Conservation (phyloP, 1,140 invertebrate genomes). For the Eumeta japonica region DNA sequence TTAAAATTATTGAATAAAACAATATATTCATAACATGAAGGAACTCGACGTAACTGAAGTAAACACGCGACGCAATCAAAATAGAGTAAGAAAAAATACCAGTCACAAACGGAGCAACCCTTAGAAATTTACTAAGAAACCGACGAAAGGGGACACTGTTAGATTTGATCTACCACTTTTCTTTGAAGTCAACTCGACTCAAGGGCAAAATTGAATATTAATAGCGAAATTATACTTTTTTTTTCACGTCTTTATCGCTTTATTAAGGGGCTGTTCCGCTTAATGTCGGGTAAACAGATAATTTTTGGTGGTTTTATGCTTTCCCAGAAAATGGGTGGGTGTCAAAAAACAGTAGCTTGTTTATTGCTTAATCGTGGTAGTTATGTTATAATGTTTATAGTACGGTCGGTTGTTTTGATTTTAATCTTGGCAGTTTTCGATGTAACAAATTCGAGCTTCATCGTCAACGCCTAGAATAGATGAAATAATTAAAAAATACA, state of each 20-base stretch:
- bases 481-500: too few relatives aligned
- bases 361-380: conserved; percentile 40
- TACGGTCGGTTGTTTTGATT: too few relatives aligned
- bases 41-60: too few relatives aligned
- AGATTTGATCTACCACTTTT: conserved; percentile 49
- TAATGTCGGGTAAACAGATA: conserved; percentile 51
- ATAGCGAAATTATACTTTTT: conserved; percentile 49
- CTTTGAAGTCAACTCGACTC: conserved; percentile 49
- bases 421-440: too few relatives aligned
- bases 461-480: too few relatives aligned
- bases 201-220: conserved; percentile 55
- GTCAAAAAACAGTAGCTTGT: conserved; percentile 55
- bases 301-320: conserved; percentile 39
- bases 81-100: too few relatives aligned
- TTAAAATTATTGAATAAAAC: too few relatives aligned
- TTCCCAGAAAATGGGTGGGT: conserved; percentile 32
- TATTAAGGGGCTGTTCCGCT: conserved; percentile 44
- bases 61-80: too few relatives aligned
- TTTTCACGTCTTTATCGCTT: conserved; percentile 47
- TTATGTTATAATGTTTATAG: conserved; percentile 3
- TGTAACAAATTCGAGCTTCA: too few relatives aligned
- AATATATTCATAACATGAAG: too few relatives aligned
- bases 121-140: conserved; percentile 35
- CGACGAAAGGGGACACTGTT: conserved; percentile 32
- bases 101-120: too few relatives aligned